A percentile compares a stretch with the other conserved stretches of the same genome.
These are phyloP conservation scores for Nemotelus nigrinus DNA, from an alignment of 2,888 invertebrate genomes.

Conservation along the genomic window DNA sequence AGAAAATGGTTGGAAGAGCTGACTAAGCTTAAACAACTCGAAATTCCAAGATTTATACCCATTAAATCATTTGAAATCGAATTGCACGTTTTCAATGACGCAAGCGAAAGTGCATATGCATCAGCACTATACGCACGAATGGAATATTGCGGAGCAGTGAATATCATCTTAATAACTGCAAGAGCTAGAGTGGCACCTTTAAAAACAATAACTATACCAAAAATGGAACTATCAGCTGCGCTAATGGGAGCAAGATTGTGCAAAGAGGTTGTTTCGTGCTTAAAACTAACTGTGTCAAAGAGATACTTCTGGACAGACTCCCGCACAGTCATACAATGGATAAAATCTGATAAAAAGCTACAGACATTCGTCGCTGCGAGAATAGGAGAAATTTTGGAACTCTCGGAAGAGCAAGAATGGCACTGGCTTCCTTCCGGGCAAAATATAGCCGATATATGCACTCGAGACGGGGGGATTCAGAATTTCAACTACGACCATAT, in stretches of 20 bases:
- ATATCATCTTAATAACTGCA: background rate
- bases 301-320: constrained; percentile 8
- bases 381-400: constrained; percentile 10
- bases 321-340: constrained; percentile 18
- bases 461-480: background rate
- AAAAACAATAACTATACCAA: constrained; percentile 9
- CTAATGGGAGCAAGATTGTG: constrained; percentile 1
- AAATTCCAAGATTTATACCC: constrained; percentile 5
- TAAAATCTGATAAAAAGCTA: constrained; percentile 12
- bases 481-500: background rate
- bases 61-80: background rate
- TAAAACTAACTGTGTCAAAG: background rate
- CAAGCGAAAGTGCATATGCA: constrained; percentile 20
- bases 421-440: background rate
- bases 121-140: constrained; percentile 6
- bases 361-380: constrained; percentile 8
- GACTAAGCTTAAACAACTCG: background rate
- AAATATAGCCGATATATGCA: background rate
- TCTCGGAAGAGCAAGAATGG: background rate
- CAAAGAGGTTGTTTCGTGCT: background rate
- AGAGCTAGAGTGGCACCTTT: background rate
- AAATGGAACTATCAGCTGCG: constrained; percentile 17
- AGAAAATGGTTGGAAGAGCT: constrained; percentile 10
- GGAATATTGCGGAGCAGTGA: background rate
- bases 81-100: background rate